Base-by-base conservation (phyloP, 2,888 invertebrate species). In the Meganola albula region DNA sequence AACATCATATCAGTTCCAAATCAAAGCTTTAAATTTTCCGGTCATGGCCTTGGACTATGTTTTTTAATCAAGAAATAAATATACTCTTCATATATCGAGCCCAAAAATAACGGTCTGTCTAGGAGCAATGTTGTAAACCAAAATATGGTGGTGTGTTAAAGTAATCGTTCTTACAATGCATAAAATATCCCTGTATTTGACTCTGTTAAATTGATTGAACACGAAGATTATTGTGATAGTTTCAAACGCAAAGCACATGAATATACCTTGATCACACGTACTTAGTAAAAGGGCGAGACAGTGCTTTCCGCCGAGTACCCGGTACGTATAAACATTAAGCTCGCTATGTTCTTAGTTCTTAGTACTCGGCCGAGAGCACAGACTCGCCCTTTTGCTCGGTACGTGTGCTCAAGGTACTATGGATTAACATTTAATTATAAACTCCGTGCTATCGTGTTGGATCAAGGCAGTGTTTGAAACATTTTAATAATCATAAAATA, bases 141-240 rank as follows among this genome's bases (percentile, higher is more conserved):
- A 63, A 64, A 58, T 47, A 57, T 50, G 58, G 53, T 60, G 60
- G 61, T 53, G 62, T 63, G 67, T 56, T 63, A 64, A 69, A 71
- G 66, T 59, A 60, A 58, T 45, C 58, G 39, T 68, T 60, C 55
- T 72, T 68, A 70, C 64, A 64, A 69, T 78, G 58, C 70, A 67
- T 80, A 84, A 83, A 82, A 77, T 80, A 83, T 84, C 84, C 84
- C 83, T 84, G 83, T 84, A 84, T 84, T 70, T 70, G 66, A 83
- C 83, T 83, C 82, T 84, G 84, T 83, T 75, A 74, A 71, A 70
- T 79, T 76, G 70, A 68, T 63, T 82, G 82, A 82, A 82, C 82
- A 84, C 83, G 72, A 68, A 61, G 43, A 53, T 57, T 63, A 63
- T 67, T 67, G 61, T 62, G 53, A 57, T 48, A 62, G 60, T 68